phyloP scores from a whole-genome alignment of 2,888 invertebrate species.

The Chironomus riparius region DNA sequence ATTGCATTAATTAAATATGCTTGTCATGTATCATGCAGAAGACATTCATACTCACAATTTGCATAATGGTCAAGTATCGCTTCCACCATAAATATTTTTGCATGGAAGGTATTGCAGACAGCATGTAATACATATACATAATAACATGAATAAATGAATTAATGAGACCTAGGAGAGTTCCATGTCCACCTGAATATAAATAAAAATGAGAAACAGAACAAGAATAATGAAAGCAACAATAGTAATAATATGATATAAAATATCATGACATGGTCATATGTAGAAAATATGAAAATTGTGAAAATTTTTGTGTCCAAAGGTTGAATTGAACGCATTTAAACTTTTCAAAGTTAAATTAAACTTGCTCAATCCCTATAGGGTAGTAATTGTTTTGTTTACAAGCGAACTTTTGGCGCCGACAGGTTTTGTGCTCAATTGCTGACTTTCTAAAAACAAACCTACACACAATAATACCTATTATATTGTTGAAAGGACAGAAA shows the following conservation, averaged over 20 bases:
- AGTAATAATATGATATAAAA: neutral
- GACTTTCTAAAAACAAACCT: neutral
- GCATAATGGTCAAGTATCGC: constrained; percentile 76
- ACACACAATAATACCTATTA: too few species aligned
- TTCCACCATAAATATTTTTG: constrained; percentile 95
- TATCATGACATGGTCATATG: too few species aligned
- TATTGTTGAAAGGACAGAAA: too few species aligned
- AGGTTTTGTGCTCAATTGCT: too few species aligned
- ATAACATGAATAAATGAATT: constrained; percentile 85
- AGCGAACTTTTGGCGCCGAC: too few species aligned
- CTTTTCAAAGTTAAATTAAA: too few species aligned
- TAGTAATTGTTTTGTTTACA: too few species aligned
- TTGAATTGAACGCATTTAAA: too few species aligned
- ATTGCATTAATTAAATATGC: neutral
- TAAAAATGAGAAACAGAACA: neutral
- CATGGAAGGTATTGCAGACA: constrained; percentile 81
- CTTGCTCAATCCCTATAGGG: too few species aligned
- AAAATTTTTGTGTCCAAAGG: too few species aligned
- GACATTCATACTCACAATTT: constrained; percentile 53
- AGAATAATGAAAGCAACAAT: neutral
- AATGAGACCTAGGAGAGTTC: constrained; percentile 74
- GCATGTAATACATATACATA: constrained; percentile 86
- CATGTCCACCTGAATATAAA: constrained; percentile 64
- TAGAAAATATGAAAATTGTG: too few species aligned
- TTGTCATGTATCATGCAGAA: neutral